Base-by-base conservation (phyloP, 1,140 invertebrate species). In the Drosophila elegans region DNA sequence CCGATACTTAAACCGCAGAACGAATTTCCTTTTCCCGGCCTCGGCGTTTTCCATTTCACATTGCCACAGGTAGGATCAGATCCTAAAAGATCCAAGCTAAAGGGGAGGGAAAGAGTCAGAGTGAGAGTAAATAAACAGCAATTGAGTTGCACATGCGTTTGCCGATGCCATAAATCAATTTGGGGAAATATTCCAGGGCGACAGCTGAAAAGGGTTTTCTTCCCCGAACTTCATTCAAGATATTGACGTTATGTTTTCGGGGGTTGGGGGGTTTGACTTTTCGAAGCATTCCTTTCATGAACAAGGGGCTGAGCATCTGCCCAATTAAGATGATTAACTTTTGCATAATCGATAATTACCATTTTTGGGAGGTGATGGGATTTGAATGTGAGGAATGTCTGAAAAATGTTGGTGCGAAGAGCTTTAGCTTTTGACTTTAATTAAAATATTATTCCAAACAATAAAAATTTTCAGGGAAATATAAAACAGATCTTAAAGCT, bases 121-220 rank as follows among this genome's bases (percentile, higher is more conserved):
- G 59, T 60, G 56, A 77, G 48, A 77, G 69, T 83, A 86, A 82
- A 88, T 79, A 86, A 72, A 88, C 75, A 73, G 72, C 85, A 89
- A 90, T 89, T 89, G 85, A 90, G 84, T 89, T 89, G 84, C 84
- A 89, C 80, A 89, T 84, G 85, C 77, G 77, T 74, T 44, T 48
- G 73, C 41, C 49, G 74, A 44, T 77, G 69, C 55, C 77, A 90
- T 89, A 89, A 89, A 89, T 89, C 84, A 89, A 89, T 69, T 72
- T 66, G 72, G 46, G 63, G 36, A 36, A 72, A 49, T 73, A 72
- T 51, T 53, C 63, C 66, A 48, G 76, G 64, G 75, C 80, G 84
- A 88, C 84, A 88, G 80, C 80, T 88, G 84, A 88, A 89, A 88
- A 88, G 84, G 84, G 84, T 86, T 75, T 74, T 62, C 38, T 32